These are phyloP conservation scores for Cyclura pinguis DNA, from an alignment of 2,797 vertebrate genomes.

Conservation along the genomic window DNA sequence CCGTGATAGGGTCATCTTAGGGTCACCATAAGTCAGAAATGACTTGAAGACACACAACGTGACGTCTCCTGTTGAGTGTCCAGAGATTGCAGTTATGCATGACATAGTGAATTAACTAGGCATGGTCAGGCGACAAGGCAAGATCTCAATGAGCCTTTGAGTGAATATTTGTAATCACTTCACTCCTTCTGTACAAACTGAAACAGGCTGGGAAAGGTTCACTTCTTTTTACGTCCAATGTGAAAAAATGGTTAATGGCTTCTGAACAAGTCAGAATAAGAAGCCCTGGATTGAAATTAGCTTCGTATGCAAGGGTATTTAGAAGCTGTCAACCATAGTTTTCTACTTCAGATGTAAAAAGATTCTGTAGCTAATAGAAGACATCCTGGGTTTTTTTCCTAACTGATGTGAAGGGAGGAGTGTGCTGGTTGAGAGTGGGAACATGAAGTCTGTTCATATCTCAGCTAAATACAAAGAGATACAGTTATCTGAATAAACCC, in stretches of 20 bases:
- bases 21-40: no score
- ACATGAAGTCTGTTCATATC: no score
- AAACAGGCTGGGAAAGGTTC: neutral
- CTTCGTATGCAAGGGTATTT: neutral
- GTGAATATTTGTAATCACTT: neutral
- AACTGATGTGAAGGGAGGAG: neutral
- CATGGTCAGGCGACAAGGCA: neutral
- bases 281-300: neutral
- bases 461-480: neutral
- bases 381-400: neutral
- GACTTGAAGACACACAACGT: no score
- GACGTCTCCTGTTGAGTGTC: no score
- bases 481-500: neutral
- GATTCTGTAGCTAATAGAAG: neutral
- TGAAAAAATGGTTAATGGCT: neutral
- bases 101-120: neutral
- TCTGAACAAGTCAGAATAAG: neutral
- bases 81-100: neutral
- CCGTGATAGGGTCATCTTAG: no score
- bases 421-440: neutral
- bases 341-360: neutral
- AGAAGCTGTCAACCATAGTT: neutral
- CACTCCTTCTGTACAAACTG: neutral
- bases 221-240: neutral
- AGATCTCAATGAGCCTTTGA: neutral